phyloP scores from a whole-genome alignment of 2,113 vertebrate species.

The Platysternon megacephalum region DNA sequence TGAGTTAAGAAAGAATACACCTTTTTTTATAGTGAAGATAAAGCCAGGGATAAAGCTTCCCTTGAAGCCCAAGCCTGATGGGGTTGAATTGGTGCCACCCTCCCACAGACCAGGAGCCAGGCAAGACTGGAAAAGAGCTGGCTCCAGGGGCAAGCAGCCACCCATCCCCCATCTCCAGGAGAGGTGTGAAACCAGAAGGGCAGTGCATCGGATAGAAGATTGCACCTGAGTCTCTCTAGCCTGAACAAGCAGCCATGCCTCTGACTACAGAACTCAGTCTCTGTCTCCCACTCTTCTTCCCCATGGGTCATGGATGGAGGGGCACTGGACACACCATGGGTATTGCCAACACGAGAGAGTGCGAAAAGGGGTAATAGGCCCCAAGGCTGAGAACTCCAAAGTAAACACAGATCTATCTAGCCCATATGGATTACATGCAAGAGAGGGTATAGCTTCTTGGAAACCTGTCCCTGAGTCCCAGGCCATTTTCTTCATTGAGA shows the following conservation, averaged over 20 bases:
- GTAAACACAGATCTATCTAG: too few relatives aligned
- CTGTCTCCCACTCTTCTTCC: too few relatives aligned
- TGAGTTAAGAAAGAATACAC: background rate
- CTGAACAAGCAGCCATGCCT: too few relatives aligned
- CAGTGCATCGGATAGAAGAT: background rate
- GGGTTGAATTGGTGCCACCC: too few relatives aligned
- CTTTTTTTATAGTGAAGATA: background rate
- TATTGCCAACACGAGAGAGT: too few relatives aligned
- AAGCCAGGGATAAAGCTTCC: background rate
- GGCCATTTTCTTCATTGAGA: background rate
- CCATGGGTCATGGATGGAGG: too few relatives aligned
- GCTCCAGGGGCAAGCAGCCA: background rate
- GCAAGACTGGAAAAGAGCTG: background rate
- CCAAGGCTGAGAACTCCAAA: too few relatives aligned
- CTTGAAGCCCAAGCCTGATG: background rate
- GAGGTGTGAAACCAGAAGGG: background rate
- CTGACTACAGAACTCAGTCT: too few relatives aligned
- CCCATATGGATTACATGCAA: background rate
- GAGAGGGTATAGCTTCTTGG: background rate
- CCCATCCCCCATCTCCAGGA: background rate
- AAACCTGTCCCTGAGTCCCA: background rate
- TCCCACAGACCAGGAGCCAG: background rate
- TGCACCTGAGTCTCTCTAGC: too few relatives aligned
- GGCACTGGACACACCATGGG: too few relatives aligned
- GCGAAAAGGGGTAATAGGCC: too few relatives aligned